Percentiles rank a stretch among this genome's conserved stretches.
Evolutionary conservation across 2,888 invertebrate genomes (phyloP).

Genomic region (Drosophila limbata): DNA sequence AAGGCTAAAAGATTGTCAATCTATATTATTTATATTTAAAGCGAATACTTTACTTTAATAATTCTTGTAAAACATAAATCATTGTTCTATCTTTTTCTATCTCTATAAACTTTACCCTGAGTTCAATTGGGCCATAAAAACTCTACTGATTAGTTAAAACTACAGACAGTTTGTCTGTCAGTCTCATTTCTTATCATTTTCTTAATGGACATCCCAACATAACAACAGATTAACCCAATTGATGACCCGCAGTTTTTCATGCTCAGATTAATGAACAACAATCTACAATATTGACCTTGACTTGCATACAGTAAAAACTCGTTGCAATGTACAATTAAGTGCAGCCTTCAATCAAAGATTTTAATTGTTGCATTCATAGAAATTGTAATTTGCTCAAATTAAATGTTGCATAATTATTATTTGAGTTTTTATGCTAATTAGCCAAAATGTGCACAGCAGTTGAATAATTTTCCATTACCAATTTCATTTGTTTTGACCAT

Average conservation of each 20-base stretch:
- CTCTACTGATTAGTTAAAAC: conserved; percentile 9
- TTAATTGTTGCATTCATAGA: conserved; percentile 8
- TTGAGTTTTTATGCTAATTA: conserved; percentile 36
- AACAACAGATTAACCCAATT: conserved; percentile 11
- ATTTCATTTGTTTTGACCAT: conserved; percentile 25
- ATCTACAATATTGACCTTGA: conserved; percentile 40
- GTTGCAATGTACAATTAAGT: conserved; percentile 11
- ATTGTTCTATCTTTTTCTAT: neutral
- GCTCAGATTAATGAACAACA: conserved; percentile 36
- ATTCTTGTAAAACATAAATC: neutral
- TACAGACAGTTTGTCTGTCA: conserved; percentile 7
- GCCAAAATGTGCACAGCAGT: conserved; percentile 28
- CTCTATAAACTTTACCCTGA: neutral
- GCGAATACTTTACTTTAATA: neutral
- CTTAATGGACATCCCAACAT: conserved; percentile 2
- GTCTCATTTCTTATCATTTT: conserved; percentile 26
- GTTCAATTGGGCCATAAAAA: conserved; percentile 31
- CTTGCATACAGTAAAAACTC: conserved; percentile 39
- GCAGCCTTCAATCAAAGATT: conserved; percentile 33
- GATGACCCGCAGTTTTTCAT: conserved; percentile 33
- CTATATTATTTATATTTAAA: too few species aligned
- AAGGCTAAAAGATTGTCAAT: too few species aligned
- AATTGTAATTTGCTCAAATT: conserved; percentile 43
- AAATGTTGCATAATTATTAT: conserved; percentile 36
- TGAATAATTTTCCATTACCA: conserved; percentile 13